A percentile compares a stretch with the other conserved stretches of the same genome.
Evolutionary conservation across 2,888 invertebrate genomes (phyloP).

Genomic region (Habrosyne pyritoides): DNA sequence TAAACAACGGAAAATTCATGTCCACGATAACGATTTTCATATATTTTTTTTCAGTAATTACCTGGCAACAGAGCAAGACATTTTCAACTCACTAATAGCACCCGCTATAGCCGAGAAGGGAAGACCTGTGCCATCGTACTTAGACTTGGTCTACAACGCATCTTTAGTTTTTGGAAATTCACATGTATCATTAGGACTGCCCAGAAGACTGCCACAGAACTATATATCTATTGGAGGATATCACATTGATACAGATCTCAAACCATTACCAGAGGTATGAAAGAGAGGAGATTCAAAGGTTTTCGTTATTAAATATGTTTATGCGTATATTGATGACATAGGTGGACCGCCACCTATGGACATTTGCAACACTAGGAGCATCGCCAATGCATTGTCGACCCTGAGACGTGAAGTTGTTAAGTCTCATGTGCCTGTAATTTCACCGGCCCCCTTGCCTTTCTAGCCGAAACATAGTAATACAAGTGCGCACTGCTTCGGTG

Average conservation of each 20-base stretch:
- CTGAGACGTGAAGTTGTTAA: too few relatives aligned
- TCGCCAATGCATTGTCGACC: too few relatives aligned
- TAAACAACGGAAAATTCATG: too few relatives aligned
- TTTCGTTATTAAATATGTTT: too few relatives aligned
- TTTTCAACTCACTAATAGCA: slow-evolving; percentile 12
- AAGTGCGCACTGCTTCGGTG: too few relatives aligned
- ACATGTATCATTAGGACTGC: slow-evolving; percentile 22
- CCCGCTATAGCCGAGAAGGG: slow-evolving; percentile 32
- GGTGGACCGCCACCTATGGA: too few relatives aligned
- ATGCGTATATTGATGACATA: too few relatives aligned
- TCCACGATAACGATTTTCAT: too few relatives aligned
- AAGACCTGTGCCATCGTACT: slow-evolving; percentile 25
- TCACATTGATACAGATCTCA: slow-evolving; percentile 26
- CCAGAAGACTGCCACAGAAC: slow-evolving; percentile 30
- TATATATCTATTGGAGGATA: slow-evolving; percentile 38
- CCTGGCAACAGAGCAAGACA: not conserved
- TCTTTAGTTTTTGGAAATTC: slow-evolving; percentile 32
- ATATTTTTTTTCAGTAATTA: not conserved
- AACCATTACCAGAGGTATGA: slow-evolving; percentile 34
- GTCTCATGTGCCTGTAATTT: too few relatives aligned
- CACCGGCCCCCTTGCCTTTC: too few relatives aligned
- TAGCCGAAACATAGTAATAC: too few relatives aligned
- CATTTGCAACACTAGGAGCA: too few relatives aligned
- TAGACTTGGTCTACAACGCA: slow-evolving; percentile 26
- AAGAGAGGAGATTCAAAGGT: not conserved